These are phyloP conservation scores for Cryptoprocta ferox DNA, from an alignment of 2,797 vertebrate genomes.

Conservation along the genomic window DNA sequence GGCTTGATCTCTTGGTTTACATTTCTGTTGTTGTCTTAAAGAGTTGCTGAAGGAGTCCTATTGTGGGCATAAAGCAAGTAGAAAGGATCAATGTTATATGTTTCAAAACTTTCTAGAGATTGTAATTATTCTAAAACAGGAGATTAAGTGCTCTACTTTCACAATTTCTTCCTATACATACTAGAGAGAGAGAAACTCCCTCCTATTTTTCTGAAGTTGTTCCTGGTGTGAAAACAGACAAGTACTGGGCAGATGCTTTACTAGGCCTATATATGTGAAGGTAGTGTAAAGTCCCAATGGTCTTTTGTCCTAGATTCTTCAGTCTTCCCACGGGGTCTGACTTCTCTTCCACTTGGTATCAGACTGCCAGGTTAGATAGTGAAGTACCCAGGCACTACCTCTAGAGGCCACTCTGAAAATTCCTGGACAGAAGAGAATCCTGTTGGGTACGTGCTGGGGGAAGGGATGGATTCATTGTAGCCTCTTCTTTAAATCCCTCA, in stretches of 20 bases:
- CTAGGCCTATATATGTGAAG: neutral
- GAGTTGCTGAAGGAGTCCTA: conserved; percentile 18
- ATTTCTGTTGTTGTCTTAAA: conserved; percentile 20
- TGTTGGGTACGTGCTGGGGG: neutral
- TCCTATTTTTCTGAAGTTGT: neutral
- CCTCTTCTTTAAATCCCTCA: neutral
- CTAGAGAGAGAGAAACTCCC: neutral
- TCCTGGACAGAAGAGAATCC: neutral
- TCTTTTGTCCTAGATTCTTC: neutral
- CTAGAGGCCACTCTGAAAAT: neutral
- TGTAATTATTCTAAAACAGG: neutral
- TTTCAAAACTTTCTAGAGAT: conserved; percentile 44
- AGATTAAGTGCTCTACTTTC: neutral
- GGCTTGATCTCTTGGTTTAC: conserved; percentile 5
- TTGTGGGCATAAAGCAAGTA: conserved; percentile 39
- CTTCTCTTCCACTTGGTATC: neutral
- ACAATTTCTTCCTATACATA: neutral
- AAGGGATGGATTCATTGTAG: neutral
- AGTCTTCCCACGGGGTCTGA: neutral
- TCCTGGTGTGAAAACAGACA: conserved; percentile 10
- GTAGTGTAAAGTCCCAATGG: neutral
- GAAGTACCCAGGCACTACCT: neutral
- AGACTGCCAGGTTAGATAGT: neutral
- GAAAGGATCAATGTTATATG: conserved; percentile 57
- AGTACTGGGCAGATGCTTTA: neutral